Base-by-base conservation (phyloP, 2,888 invertebrate species). In the Netelia melanura region DNA sequence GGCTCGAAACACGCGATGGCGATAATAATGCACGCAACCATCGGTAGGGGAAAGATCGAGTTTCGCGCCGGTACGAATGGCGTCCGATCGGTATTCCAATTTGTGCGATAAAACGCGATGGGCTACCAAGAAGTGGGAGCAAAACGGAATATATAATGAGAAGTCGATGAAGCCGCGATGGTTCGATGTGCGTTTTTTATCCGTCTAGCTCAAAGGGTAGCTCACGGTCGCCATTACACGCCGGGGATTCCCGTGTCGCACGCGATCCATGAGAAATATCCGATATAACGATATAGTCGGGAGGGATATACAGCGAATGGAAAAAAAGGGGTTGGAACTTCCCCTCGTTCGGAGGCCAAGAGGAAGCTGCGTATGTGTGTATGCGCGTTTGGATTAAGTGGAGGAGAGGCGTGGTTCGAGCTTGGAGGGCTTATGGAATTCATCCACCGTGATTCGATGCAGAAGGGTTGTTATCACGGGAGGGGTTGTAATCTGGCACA, bases 81-180 rank as follows among this genome's bases (percentile, higher is more conserved):
- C 62, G 64, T 71, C 25, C 43, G 44, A 77, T 80, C 54, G 61
- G 52, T 52, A 77, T 74, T 72, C 67, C 77, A 67, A 67, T 64
- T 79, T 71, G 52, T 54, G 67, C 44, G 62, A 61, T 65, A 68
- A 67, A 61, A 44, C 30, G n/a, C 10, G 9, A 25, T 6, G 23
- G 62, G 65, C 65, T 83, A 76, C 76, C 81, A 74, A 81, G 84
- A 72, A 85, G 83, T 83, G 78, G 83, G 76, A 71, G 75, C 76
- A 71, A 52, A 17, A 58, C 11, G 61, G 76, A 79, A 80, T 81
- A 83, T 84, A 83, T 64, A 54, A 64, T 38, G 64, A 81, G 44
- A 25, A 54, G 61, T 58, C 17, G 17, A n/a, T 8, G 38, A 68
- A 54, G 48, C 52, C 25, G 25, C n/a, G 23, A 38, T 68, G 23